Base-by-base conservation (phyloP, 2,113 vertebrate species). In the Centrocercus urophasianus region DNA sequence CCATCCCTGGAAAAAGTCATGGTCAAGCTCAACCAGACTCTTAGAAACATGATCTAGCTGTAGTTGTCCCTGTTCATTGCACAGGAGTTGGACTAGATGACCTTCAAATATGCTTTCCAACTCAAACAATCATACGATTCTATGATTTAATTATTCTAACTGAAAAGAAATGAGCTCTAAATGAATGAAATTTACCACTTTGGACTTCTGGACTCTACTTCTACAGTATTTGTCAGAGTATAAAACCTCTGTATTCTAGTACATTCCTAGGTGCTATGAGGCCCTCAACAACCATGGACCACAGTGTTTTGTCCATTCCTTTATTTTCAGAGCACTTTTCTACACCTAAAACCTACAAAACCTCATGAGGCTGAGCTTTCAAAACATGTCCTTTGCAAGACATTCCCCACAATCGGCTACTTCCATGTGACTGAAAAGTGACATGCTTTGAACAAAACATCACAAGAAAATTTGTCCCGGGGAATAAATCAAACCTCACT, bases 261-360 rank as follows among this genome's bases (percentile, higher is more conserved):
- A 8, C 34, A n/a, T 85, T 78, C 38, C 45, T 67, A 43, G 24
- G 85, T 47, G 11, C 73, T 50, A 47, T 24, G 12, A 48, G 11
- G 76, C 27, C 24, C 25, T 45, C 60, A 76, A 8, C 3, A 72
- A 87, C 45, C 0, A 0, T 4, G 3, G 4, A 43, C 11, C 13
- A 65, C 16, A 19, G 22, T 56, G 30, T 64, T 80, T 56, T 10
- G 8, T 64, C 32, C 5, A 25, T 80, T 87, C 83, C 25, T 82
- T 86, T 82, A 34, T 59, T 59, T 15, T 12, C 42, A 7, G 6
- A 47, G 10, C 8, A 1, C 8, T 70, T 91, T 57, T 94, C 43
- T 59, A 52, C 47, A 40, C 34, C 67, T 48, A 11, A 91, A 81
- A 1, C 3, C 10, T 32, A 20, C 7, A 40, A 74, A 82, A 60